phyloP scores from a whole-genome alignment of 2,888 invertebrate genomes.

The Aromia moschata region DNA sequence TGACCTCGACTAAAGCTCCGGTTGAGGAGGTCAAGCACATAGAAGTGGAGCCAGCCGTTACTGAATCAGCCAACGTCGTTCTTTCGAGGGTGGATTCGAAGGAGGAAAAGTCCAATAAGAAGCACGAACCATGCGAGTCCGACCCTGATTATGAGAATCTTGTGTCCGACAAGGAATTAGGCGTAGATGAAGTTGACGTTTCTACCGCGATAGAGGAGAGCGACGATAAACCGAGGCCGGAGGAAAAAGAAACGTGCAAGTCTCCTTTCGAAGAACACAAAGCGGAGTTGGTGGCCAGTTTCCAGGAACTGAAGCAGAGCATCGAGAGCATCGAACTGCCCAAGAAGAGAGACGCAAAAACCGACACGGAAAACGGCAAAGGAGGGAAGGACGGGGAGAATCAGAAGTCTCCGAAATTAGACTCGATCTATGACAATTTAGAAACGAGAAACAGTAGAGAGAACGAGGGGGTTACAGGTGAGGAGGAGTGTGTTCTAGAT shows the following conservation, averaged over 20 bases:
- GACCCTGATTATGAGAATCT: conserved; percentile 60
- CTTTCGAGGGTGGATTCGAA: conserved; percentile 49
- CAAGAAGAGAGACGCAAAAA: not conserved
- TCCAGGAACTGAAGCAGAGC: conserved; percentile 55
- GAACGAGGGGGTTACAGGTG: conserved; percentile 53
- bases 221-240: no score
- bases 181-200: conserved; percentile 37
- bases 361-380: no score
- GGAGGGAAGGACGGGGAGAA: no score
- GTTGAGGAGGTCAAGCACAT: conserved; percentile 54
- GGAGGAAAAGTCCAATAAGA: conserved; percentile 23
- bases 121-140: conserved; percentile 40
- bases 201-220: conserved; percentile 22
- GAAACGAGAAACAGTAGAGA: conserved; percentile 30
- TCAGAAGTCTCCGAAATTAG: conserved; percentile 10
- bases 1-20: conserved; percentile 45
- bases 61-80: conserved; percentile 57
- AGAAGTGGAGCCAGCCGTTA: conserved; percentile 42
- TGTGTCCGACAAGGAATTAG: conserved; percentile 50
- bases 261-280: conserved; percentile 57
- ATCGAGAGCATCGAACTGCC: conserved; percentile 40
- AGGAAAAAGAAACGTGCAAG: conserved; percentile 40
- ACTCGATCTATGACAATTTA: conserved; percentile 43
- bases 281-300: conserved; percentile 56
- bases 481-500: conserved; percentile 54